Evolutionary conservation across 2,113 vertebrate species (phyloP).

Genomic region (Petrocephalus zakoni): DNA sequence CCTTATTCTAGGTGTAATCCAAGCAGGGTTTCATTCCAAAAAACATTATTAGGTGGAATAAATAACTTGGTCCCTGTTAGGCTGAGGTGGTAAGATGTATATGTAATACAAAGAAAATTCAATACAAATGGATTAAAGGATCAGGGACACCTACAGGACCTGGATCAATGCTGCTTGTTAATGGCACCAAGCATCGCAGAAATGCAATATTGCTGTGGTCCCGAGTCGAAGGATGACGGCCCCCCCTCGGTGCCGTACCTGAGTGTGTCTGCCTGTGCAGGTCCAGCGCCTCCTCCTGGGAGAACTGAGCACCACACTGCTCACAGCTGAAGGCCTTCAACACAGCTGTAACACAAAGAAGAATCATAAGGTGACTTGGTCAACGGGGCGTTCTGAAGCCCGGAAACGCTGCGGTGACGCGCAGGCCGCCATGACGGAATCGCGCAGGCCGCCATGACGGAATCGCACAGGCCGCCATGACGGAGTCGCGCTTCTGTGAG

Average conservation of each 20-base stretch:
- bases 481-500: neutral
- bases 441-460: neutral
- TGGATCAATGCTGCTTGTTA: neutral
- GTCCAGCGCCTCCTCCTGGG: slow-evolving; percentile 88
- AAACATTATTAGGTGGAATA: neutral
- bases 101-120: neutral
- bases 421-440: neutral
- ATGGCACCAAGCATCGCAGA: neutral
- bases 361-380: neutral
- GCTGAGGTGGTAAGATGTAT: neutral
- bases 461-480: neutral
- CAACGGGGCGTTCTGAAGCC: neutral
- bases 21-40: neutral
- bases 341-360: slow-evolving; percentile 66
- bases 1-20: neutral
- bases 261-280: slow-evolving; percentile 89
- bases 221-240: too few species aligned
- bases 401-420: neutral
- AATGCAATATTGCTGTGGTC: neutral
- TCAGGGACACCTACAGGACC: neutral
- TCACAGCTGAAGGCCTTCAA: slow-evolving; percentile 91
- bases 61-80: neutral
- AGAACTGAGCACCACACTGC: slow-evolving; percentile 92
- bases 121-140: neutral
- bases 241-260: slow-evolving; percentile 56